Evolutionary conservation across 1,140 invertebrate species (phyloP).

Genomic region (Idris sp.): DNA sequence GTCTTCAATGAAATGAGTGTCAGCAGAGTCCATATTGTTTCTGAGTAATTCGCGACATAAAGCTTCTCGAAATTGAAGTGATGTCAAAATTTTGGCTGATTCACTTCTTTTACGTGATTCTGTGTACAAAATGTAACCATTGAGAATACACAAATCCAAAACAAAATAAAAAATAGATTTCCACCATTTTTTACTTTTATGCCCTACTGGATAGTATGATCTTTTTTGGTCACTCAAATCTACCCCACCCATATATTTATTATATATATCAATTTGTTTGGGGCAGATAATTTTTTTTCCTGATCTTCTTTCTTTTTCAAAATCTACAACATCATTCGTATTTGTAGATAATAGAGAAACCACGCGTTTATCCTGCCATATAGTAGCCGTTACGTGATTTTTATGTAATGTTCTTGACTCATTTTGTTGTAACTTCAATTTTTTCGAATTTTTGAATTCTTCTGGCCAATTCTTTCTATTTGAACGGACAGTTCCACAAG

Average conservation of each 20-base stretch:
- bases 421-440: slow-evolving; percentile 19
- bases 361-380: slow-evolving; percentile 13
- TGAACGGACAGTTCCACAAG: slow-evolving; percentile 25
- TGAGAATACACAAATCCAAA: slow-evolving; percentile 17
- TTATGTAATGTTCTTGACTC: slow-evolving; percentile 7
- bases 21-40: no score
- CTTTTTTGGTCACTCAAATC: slow-evolving; percentile 36
- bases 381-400: not conserved
- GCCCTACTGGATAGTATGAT: slow-evolving; percentile 31
- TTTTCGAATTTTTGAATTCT: slow-evolving; percentile 13
- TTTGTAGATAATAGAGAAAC: not conserved
- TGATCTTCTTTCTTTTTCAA: not conserved
- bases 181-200: slow-evolving; percentile 13
- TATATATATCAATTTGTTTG: slow-evolving; percentile 15
- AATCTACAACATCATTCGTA: not conserved
- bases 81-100: slow-evolving; percentile 1
- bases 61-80: no score
- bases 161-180: slow-evolving; percentile 19
- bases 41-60: no score
- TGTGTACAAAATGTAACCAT: slow-evolving; percentile 3
- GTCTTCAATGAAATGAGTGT: no score
- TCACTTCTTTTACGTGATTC: not conserved
- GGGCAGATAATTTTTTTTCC: not conserved
- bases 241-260: slow-evolving; percentile 34
- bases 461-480: slow-evolving; percentile 33